These are phyloP conservation scores for Neotoxoptera formosana DNA, from an alignment of 1,140 invertebrate genomes.

Conservation along the genomic window DNA sequence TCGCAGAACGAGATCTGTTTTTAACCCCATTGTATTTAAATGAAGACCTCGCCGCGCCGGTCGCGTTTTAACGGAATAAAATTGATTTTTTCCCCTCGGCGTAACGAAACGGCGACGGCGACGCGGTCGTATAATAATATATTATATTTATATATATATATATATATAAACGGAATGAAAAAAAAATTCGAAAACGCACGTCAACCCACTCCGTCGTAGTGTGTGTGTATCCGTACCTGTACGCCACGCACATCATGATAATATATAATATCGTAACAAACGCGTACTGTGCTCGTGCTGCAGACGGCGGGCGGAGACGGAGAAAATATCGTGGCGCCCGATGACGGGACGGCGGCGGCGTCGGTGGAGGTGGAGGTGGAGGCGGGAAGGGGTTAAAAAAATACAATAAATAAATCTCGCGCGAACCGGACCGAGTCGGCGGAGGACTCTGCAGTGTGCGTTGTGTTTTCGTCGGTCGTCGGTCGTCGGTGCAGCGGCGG, in stretches of 20 bases:
- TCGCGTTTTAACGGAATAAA: conserved; percentile 50
- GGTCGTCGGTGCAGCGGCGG: not conserved
- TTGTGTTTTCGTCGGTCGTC: conserved; percentile 6
- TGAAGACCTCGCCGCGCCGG: conserved; percentile 42
- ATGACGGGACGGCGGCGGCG: not conserved
- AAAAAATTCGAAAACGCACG: conserved; percentile 6
- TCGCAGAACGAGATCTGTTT: conserved; percentile 42
- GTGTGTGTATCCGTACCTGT: not conserved
- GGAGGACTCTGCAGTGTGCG: not conserved
- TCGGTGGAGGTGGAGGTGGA: too few relatives aligned
- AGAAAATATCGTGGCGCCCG: conserved; percentile 38
- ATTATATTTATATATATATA: not conserved
- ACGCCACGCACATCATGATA: not conserved
- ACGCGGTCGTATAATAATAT: not conserved
- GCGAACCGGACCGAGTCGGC: not conserved
- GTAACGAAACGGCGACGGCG: not conserved
- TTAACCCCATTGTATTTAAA: conserved; percentile 57
- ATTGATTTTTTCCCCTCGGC: conserved; percentile 24
- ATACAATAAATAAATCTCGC: conserved; percentile 18
- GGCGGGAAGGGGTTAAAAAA: not conserved
- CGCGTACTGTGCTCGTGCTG: not conserved
- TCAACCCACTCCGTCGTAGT: not conserved
- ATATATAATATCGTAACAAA: not conserved
- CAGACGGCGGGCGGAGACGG: not conserved
- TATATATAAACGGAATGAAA: not conserved